These are phyloP conservation scores for Pteronotus mesoamericanus DNA, from an alignment of 2,797 vertebrate genomes.

Conservation along the genomic window DNA sequence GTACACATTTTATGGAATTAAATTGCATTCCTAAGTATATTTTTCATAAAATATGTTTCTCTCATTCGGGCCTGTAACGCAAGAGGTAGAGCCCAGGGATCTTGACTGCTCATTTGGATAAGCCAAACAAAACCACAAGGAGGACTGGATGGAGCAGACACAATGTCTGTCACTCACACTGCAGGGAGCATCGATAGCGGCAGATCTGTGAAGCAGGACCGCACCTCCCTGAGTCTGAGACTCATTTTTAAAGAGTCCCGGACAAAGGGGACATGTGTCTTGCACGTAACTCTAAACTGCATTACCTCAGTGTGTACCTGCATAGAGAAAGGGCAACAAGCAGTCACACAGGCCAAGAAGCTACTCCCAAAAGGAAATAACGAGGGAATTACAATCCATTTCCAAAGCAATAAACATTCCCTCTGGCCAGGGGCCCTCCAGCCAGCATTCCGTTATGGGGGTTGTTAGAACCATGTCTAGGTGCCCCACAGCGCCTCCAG, in stretches of 20 bases:
- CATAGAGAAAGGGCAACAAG: neutral
- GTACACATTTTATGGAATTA: neutral
- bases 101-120: neutral
- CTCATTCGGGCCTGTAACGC: neutral
- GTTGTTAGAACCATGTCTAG: neutral
- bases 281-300: neutral
- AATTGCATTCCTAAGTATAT: neutral
- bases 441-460: neutral
- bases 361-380: neutral
- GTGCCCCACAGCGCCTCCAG: neutral
- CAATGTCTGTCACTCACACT: neutral
- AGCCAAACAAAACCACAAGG: neutral
- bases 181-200: neutral
- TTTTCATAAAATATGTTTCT: constrained; percentile 34
- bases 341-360: neutral
- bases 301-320: neutral
- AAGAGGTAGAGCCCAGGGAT: neutral
- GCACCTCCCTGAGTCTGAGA: neutral
- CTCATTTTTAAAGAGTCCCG: neutral
- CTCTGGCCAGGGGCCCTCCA: neutral
- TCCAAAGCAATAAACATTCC: neutral
- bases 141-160: neutral
- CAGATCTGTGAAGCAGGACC: neutral
- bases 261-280: neutral
- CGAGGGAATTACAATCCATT: neutral